Evolutionary conservation across 2,888 invertebrate genomes (phyloP).

Genomic region (Sipha maydis): DNA sequence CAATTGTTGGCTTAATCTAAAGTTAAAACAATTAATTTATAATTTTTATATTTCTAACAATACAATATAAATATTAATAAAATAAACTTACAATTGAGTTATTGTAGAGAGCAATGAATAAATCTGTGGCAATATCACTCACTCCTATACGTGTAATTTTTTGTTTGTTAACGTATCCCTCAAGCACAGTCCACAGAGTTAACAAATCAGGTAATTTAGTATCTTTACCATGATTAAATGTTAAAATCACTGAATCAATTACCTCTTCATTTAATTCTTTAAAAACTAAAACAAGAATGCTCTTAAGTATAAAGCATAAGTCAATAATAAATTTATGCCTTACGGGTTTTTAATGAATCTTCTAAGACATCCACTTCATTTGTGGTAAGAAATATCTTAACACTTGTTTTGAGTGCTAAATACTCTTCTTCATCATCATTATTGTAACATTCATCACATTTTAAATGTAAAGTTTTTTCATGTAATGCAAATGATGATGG

Average conservation of each 20-base stretch:
- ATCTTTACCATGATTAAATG: slow-evolving; percentile 53
- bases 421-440: slow-evolving; percentile 43
- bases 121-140: slow-evolving; percentile 87
- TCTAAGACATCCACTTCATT: slow-evolving; percentile 35
- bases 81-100: slow-evolving; percentile 73
- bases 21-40: slow-evolving; percentile 62
- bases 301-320: not conserved
- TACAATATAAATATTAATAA: not conserved
- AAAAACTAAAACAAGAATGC: slow-evolving; percentile 40
- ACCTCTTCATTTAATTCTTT: slow-evolving; percentile 55
- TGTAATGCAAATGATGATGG: slow-evolving; percentile 34
- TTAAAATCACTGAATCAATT: slow-evolving; percentile 63
- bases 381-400: slow-evolving; percentile 46
- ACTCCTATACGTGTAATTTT: slow-evolving; percentile 83
- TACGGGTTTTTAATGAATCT: slow-evolving; percentile 53
- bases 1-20: slow-evolving; percentile 83
- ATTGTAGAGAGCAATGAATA: slow-evolving; percentile 79
- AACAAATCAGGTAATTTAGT: slow-evolving; percentile 74
- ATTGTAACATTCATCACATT: slow-evolving; percentile 53
- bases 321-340: not conserved
- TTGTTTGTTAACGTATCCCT: slow-evolving; percentile 75
- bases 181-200: slow-evolving; percentile 80
- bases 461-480: slow-evolving; percentile 52
- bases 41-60: not conserved
- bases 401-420: slow-evolving; percentile 49